phyloP scores from a whole-genome alignment of 2,113 vertebrate species.

The Willisornis vidua region DNA sequence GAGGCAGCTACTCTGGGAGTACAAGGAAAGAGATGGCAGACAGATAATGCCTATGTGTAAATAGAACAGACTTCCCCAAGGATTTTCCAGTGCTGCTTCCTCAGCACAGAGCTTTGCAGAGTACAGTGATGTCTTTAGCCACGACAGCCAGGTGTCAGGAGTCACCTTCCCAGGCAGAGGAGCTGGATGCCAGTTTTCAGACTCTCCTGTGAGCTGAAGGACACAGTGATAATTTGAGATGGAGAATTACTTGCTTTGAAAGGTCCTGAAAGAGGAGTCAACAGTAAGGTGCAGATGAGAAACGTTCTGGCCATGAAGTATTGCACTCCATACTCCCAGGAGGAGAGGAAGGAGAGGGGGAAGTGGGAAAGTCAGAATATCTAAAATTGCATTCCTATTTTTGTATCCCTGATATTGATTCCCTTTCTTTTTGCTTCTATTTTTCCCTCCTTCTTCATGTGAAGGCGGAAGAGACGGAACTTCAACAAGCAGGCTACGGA shows the following conservation, averaged over 20 bases:
- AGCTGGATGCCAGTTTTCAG: neutral
- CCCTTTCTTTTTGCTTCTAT: neutral
- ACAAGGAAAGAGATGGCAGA: neutral
- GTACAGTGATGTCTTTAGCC: neutral
- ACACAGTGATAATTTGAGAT: neutral
- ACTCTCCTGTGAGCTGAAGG: neutral
- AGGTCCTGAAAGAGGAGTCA: neutral
- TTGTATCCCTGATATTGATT: neutral
- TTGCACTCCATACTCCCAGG: neutral
- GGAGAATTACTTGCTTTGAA: neutral
- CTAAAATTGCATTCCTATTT: neutral
- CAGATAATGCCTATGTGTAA: neutral
- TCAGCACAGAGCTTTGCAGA: neutral
- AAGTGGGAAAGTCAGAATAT: neutral
- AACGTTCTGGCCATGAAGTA: neutral
- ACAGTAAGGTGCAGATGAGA: neutral
- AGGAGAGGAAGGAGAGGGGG: neutral
- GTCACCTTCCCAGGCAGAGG: neutral
- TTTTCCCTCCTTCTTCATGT: neutral
- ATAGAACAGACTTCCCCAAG: neutral
- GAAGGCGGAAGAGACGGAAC: slow-evolving; percentile 96
- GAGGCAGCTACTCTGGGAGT: neutral
- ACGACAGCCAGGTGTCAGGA: neutral
- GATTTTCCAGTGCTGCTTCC: neutral
- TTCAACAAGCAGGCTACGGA: slow-evolving; percentile 99